A percentile compares a stretch with the other conserved stretches of the same genome.
Conservation (phyloP, 2,113 vertebrate genomes). For the Dipodomys merriami region DNA sequence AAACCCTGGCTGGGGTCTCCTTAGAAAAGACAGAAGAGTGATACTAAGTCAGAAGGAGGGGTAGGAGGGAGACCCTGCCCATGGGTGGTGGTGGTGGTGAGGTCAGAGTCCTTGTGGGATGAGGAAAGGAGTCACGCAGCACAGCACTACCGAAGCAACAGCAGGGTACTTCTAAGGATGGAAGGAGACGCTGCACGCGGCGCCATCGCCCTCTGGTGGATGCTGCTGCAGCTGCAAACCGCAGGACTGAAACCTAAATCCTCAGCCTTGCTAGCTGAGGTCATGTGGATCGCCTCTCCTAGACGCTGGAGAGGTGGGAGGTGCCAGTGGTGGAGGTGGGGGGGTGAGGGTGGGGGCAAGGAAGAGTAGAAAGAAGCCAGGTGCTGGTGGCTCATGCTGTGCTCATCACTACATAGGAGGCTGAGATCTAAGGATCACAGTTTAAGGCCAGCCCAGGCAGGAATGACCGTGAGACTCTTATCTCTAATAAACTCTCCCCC, state of each 20-base stretch:
- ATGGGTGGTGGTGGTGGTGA: too few species aligned
- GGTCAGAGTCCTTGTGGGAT: too few species aligned
- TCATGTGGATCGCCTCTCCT: not conserved
- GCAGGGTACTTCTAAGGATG: accelerated
- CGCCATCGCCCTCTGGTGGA: conserved; percentile 52
- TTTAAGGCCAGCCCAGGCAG: too few species aligned
- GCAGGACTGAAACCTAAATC: not conserved
- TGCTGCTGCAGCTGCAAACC: not conserved
- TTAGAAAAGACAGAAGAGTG: not conserved
- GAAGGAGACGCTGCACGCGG: not conserved
- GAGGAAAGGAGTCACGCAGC: too few species aligned
- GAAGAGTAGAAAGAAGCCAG: not conserved
- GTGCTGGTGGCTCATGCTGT: too few species aligned
- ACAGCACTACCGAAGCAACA: accelerated
- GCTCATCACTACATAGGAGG: too few species aligned
- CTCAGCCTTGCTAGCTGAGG: accelerated
- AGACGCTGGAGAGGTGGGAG: not conserved
- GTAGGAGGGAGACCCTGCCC: not conserved
- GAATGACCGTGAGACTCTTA: too few species aligned
- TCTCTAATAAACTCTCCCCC: too few species aligned
- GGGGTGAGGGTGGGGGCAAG: too few species aligned
- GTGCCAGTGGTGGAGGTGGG: not conserved
- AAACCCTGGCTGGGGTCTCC: not conserved
- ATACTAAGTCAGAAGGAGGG: not conserved
- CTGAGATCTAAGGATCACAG: too few species aligned